Conservation (phyloP, 2,113 vertebrate genomes). For the Equus quagga region DNA sequence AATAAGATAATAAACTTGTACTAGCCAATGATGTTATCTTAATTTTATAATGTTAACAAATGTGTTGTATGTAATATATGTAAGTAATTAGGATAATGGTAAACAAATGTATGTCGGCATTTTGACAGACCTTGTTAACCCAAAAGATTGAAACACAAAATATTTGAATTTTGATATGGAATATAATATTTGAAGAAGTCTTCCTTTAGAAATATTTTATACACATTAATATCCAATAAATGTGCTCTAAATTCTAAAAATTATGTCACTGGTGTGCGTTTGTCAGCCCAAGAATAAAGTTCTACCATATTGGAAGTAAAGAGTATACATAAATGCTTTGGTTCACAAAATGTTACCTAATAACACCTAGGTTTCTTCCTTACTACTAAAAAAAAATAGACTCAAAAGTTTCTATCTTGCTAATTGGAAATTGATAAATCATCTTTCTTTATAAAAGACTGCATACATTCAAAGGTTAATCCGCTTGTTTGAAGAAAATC, state of each 20-base stretch:
- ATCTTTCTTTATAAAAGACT: conserved; percentile 6
- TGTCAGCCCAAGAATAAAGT: conserved; percentile 29
- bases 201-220: conserved; percentile 57
- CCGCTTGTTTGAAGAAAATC: conserved; percentile 29
- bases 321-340: not conserved
- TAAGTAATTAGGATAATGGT: conserved; percentile 25
- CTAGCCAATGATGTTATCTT: conserved; percentile 44
- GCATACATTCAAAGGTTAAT: not conserved
- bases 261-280: not conserved
- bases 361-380: not conserved
- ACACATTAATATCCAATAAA: conserved; percentile 14
- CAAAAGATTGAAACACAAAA: not conserved
- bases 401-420: not conserved
- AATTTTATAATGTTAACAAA: conserved; percentile 30
- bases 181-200: conserved; percentile 43
- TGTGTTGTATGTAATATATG: not conserved
- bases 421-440: not conserved
- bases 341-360: not conserved
- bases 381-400: not conserved
- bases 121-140: not conserved
- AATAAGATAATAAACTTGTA: not conserved
- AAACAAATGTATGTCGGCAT: not conserved
- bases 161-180: conserved; percentile 39
- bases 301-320: not conserved
- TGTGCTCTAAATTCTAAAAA: conserved; percentile 19